Conservation (phyloP, 2,113 vertebrate genomes). For the Todiramphus saurophagus region DNA sequence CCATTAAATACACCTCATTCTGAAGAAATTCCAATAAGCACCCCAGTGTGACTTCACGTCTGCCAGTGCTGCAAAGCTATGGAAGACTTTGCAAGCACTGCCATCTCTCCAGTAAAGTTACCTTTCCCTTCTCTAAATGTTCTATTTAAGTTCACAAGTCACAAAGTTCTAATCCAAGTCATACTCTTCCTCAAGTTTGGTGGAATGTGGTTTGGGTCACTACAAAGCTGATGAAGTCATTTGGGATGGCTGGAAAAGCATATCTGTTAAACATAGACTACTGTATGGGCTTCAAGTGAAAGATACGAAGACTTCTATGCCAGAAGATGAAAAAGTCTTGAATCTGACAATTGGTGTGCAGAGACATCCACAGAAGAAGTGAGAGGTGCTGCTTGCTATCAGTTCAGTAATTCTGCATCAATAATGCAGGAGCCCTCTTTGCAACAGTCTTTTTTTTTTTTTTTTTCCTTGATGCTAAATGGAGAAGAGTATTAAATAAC, state of each 20-base stretch:
- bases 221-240: neutral
- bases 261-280: neutral
- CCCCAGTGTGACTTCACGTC: neutral
- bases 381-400: neutral
- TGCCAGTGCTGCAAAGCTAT: neutral
- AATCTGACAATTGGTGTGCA: neutral
- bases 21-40: neutral
- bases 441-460: neutral
- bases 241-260: neutral
- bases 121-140: neutral
- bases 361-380: neutral
- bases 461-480: neutral
- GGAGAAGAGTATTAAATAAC: neutral
- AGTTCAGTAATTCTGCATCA: neutral
- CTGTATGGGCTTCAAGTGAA: neutral
- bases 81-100: neutral
- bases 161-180: neutral
- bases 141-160: neutral
- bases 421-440: neutral
- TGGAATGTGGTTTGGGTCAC: neutral
- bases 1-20: neutral
- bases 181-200: neutral
- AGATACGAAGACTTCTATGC: neutral
- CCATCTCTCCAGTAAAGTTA: fast-evolving
- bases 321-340: neutral